Evolutionary conservation across 2,888 invertebrate species (phyloP), one percentile per base, ranked within the genome.

Genomic region (Lutraria lutraria): DNA sequence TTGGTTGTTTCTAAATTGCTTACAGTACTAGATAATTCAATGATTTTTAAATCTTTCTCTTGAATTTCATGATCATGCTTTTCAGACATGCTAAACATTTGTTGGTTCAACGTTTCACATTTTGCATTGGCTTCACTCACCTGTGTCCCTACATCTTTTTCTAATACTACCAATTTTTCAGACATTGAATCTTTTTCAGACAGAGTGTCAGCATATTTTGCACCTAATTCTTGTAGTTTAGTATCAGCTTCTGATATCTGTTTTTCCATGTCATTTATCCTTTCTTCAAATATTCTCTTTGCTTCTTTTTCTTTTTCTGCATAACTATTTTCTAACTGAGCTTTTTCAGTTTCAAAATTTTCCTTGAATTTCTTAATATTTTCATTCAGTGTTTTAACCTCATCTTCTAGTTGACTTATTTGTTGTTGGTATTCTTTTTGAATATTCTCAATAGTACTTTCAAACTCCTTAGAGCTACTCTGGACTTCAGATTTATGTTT

Each of bases 51-150:
- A 43, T 94, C 93, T 82, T 94, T 94, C 88, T 95, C 94, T 54
- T 93, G 93, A 52, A 92, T 91, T 85, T 94, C 94, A 76, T 83
- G 60, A 15, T 90, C 88, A 88, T 93, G 93, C 80, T 93, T 94
- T 87, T 94, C 94, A 29, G 93, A 90, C 19, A 91, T 82, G 60
- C 72, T 68, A 80, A 91, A 88, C 63, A 94, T 21, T 34, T 93
- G 86, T n/a, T 92, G 91, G 54, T 90, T 88, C n/a, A 89, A 72
- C 16, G n/a, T n/a, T 80, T 91, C 89, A 72, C 31, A 76, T 34
- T 81, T 80, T 21, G 89, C 72, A 29, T 89, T 34, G 81, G 80
- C 31, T 54, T 91, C 89, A 63, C 63, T 84, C 16, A 84, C 76
- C 54, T 76, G 76, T 21, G 84, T 52, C 15, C 34, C 54, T 13